Evolutionary conservation across 2,113 vertebrate species (phyloP).

Genomic region (Thermophis baileyi): DNA sequence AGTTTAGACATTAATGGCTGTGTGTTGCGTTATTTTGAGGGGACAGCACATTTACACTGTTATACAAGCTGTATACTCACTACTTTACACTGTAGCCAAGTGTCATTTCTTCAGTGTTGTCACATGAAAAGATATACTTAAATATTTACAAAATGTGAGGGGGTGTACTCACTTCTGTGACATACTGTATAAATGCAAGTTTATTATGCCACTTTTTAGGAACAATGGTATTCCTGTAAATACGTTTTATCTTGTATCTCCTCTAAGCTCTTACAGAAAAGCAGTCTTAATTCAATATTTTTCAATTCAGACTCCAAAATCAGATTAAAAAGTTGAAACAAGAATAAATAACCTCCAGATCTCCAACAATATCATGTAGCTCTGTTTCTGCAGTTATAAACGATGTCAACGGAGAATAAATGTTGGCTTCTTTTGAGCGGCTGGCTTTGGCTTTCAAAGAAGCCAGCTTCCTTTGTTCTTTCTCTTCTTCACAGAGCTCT

Average conservation of each 20-base stretch:
- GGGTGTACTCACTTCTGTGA: too few relatives aligned
- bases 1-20: too few relatives aligned
- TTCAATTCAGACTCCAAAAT: background rate
- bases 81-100: too few relatives aligned
- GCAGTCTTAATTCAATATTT: background rate
- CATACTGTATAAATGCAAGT: background rate
- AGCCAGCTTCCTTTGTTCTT: conserved; percentile 75
- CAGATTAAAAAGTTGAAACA: background rate
- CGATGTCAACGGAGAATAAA: conserved; percentile 87
- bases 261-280: background rate
- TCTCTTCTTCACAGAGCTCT: conserved; percentile 73
- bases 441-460: conserved; percentile 77
- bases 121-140: too few relatives aligned
- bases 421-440: conserved; percentile 55
- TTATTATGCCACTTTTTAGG: background rate
- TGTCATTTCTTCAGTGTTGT: too few relatives aligned
- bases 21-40: too few relatives aligned
- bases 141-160: too few relatives aligned
- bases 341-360: conserved; percentile 81
- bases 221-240: background rate
- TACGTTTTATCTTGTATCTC: background rate
- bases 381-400: conserved; percentile 90
- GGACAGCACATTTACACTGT: too few relatives aligned
- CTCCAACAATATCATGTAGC: conserved; percentile 81
- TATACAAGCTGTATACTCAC: too few relatives aligned